Base-by-base conservation (phyloP, 2,888 invertebrate genomes). In the Entomobrya proxima region DNA sequence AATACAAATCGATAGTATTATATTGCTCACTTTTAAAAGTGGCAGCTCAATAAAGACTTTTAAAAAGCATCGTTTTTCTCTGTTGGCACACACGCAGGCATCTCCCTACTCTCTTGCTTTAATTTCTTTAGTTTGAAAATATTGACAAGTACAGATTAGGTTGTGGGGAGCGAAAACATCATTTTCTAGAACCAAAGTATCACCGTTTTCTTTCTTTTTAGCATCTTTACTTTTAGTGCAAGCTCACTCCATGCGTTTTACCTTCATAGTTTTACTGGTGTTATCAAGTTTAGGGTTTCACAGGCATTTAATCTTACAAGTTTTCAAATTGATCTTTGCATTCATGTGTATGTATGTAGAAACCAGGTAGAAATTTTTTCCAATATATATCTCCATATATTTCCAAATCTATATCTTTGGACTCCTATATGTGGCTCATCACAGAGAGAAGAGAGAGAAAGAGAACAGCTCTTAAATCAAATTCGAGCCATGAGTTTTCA, bases 71-170 rank as follows among this genome's bases (percentile, higher is more conserved):
- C 47, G 55, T 81, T 47, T 81, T 47, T 81, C 55, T 40, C 61
- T 74, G 27, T 40, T 50, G 67, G 72, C 72, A 35, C 32, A 37
- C 40, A 50, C 75, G 50, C 75, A 35, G 76, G 52, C 76, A 76
- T 83, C 24, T 82, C 75, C 47, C 50, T 64, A n/a, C n/a, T 55
- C 55, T 75, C 58, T 40, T 74, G 21, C 52, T 55, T 78, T 75
- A 61, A 72, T 80, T 72, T 72, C 72, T 74, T 61, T 75, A 0
- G 30, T 67, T 52, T 69, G 79, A 75, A 61, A 75, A 35, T 82
- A 82, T 82, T 82, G 82, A 82, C 82, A 82, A 82, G 82, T 75
- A 82, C 82, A 82, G 82, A 82, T 82, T 82, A 82, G 61, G 61
- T 44, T 64, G 75, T 58, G 50, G 64, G 75, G 64, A 75, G 82